Evolutionary conservation across 2,888 invertebrate species (phyloP).

Genomic region (Trachelus stipa): DNA sequence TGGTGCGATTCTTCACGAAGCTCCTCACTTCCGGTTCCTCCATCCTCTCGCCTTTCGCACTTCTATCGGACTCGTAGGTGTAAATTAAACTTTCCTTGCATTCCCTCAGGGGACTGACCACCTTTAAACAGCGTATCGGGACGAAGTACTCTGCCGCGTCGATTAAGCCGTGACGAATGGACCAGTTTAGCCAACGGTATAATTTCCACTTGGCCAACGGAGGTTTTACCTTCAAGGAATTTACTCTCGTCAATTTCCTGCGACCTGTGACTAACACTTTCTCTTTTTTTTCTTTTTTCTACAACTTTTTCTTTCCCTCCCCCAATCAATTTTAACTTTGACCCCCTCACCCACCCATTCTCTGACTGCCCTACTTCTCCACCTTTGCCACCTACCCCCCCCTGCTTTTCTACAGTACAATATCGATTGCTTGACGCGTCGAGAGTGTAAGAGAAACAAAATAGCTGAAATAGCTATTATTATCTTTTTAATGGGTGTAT

Average conservation of each 20-base stretch:
- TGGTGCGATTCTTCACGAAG: background rate
- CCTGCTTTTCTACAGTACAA: background rate
- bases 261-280: background rate
- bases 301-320: background rate
- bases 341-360: background rate
- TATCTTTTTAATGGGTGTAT: slow-evolving; percentile 11
- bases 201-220: slow-evolving; percentile 65
- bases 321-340: background rate
- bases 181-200: slow-evolving; percentile 68
- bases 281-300: background rate
- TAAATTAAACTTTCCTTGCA: slow-evolving; percentile 20
- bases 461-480: background rate
- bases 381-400: background rate
- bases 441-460: background rate
- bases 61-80: slow-evolving; percentile 4
- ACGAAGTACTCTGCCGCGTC: slow-evolving; percentile 44
- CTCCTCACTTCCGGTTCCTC: background rate
- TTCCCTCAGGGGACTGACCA: slow-evolving; percentile 38
- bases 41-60: background rate
- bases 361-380: background rate
- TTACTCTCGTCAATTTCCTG: background rate
- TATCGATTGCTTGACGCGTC: background rate
- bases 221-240: slow-evolving; percentile 37
- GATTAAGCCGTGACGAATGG: slow-evolving; percentile 53
- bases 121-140: slow-evolving; percentile 43